Evolutionary conservation across 2,888 invertebrate species (phyloP), one percentile per base, ranked within the genome.

Genomic region (Lepidocyrtoides sp.): DNA sequence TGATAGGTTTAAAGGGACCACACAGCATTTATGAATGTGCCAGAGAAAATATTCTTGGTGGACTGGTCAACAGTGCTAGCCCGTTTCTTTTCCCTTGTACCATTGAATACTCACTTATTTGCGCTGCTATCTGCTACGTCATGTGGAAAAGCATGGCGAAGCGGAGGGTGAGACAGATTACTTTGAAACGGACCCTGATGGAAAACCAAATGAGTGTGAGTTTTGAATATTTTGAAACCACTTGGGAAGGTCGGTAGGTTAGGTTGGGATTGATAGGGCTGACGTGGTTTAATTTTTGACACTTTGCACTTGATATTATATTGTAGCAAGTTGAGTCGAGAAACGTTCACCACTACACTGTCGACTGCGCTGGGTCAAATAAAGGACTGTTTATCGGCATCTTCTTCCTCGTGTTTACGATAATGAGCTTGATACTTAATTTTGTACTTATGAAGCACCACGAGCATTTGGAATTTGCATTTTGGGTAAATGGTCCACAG

Each of bases 321-420:
- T n/a, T n/a, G n/a, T n/a, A n/a, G n/a, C n/a, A n/a, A n/a, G n/a
- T n/a, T n/a, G n/a, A n/a, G n/a, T n/a, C n/a, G n/a, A n/a, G 17
- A 94, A 93, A 77, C 91, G 89, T 60, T 88, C 98, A 98, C 95
- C 97, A 98, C 94, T 98, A 98, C 95, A 98, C 98, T 85, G 98
- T 99, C 4, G 99, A 99, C 95, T 99, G 99, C 95, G 98, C 98
- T 0, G 96, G 98, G 91, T 98, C 99, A 0, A 98, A 98, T 95
- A 98, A 98, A 95, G 98, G 98, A 0, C 96, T 99, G 2, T 99
- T 99, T 95, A 97, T 98, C 92, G 98, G 98, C 54, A 93, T 94
- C n/a, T 93, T 94, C 26, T 97, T 98, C 66, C 96, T 98, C 69
- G 98, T 98, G 26, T 96, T 98, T 81, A 98, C 98, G 26, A 98